phyloP scores from a whole-genome alignment of 2,797 vertebrate genomes.

The Lepilemur septentrionalis region DNA sequence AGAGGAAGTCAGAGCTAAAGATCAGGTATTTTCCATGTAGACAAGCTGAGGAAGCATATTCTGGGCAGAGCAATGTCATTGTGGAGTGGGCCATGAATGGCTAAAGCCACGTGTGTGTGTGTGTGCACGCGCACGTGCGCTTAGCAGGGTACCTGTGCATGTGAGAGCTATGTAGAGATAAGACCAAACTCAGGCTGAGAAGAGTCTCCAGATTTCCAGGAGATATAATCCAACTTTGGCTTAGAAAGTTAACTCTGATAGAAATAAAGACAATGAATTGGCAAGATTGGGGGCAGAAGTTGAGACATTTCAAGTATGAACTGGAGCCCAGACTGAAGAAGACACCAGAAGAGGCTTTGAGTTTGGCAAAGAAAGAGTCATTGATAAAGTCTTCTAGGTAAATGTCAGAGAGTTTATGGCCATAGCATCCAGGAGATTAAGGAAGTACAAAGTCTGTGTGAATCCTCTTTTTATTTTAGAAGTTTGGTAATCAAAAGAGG shows the following conservation, averaged over 20 bases:
- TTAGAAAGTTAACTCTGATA: not conserved
- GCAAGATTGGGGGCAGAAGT: not conserved
- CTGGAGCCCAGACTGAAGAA: not conserved
- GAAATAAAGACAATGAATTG: not conserved
- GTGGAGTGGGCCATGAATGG: not conserved
- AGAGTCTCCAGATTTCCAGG: not conserved
- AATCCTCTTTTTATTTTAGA: not conserved
- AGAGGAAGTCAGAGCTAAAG: not conserved
- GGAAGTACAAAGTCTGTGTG: not conserved
- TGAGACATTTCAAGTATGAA: not conserved
- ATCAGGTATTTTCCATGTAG: not conserved
- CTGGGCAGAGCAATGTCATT: not conserved
- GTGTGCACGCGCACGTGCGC: fast-evolving
- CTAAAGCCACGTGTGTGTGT: not conserved
- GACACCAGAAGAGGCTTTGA: not conserved
- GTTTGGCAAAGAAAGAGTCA: not conserved
- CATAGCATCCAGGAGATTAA: not conserved
- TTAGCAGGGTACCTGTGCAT: too few species aligned
- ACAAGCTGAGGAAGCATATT: not conserved
- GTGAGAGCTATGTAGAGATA: not conserved
- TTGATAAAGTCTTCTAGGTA: not conserved
- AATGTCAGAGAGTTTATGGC: not conserved
- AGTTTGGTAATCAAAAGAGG: not conserved
- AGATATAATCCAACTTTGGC: not conserved
- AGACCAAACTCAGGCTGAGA: not conserved